Evolutionary conservation across 2,113 vertebrate genomes (phyloP).

Genomic region (Nesogale talazaci): DNA sequence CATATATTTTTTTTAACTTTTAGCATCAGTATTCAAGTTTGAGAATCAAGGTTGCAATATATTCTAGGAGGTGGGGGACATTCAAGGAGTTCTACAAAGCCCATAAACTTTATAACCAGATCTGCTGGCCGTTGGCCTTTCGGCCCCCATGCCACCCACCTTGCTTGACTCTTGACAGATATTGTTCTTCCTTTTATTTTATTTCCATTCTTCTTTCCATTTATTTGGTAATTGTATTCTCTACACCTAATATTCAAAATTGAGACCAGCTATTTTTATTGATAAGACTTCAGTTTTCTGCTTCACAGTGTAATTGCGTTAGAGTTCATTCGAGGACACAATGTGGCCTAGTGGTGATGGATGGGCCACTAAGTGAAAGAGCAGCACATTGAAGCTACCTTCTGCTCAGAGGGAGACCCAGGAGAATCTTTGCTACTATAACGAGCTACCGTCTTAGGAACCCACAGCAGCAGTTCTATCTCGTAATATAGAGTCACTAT

Average conservation of each 20-base stretch:
- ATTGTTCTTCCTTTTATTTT: neutral
- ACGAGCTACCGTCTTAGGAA: no score
- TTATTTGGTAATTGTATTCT: neutral
- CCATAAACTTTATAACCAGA: neutral
- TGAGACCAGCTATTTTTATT: neutral
- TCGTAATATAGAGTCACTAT: no score
- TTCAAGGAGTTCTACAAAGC: neutral
- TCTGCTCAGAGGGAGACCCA: no score
- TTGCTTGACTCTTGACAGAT: neutral
- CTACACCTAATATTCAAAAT: neutral
- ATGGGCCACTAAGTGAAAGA: no score
- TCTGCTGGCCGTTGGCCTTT: accelerated
- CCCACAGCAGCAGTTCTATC: no score
- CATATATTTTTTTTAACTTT: neutral
- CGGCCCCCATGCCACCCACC: no score
- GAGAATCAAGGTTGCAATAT: neutral
- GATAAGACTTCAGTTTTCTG: neutral
- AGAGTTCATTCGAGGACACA: no score
- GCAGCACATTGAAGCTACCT: no score
- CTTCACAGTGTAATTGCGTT: no score
- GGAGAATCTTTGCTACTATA: no score
- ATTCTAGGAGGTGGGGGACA: neutral
- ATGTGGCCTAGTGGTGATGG: no score
- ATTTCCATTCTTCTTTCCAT: neutral
- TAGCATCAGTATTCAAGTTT: neutral